Conservation (phyloP, 2,888 invertebrate species). For the Ophion slaviceki region DNA sequence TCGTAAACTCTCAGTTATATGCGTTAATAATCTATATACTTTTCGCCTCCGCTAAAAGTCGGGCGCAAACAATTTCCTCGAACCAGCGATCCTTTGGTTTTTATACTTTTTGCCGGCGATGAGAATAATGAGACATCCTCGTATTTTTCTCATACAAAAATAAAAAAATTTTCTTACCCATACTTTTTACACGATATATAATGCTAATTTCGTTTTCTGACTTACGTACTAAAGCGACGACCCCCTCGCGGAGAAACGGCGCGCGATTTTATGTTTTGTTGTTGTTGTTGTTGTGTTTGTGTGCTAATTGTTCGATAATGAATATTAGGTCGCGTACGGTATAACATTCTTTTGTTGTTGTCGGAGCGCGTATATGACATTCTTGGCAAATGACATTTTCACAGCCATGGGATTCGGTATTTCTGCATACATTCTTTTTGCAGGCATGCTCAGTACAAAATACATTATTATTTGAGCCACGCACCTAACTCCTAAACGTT, state of each 20-base stretch:
- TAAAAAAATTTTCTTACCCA: conserved; percentile 71
- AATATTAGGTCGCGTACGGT: conserved; percentile 44
- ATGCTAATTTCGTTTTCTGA: conserved; percentile 44
- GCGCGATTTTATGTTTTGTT: conserved; percentile 10
- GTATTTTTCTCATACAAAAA: conserved; percentile 73
- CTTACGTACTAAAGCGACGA: conserved; percentile 43
- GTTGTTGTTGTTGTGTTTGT: conserved; percentile 39
- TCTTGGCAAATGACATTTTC: conserved; percentile 70
- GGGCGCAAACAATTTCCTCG: conserved; percentile 30
- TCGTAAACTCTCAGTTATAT: background rate
- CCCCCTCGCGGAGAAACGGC: conserved; percentile 5
- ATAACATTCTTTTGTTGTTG: conserved; percentile 43
- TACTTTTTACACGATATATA: conserved; percentile 59
- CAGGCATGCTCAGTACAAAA: conserved; percentile 67
- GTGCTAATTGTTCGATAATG: conserved; percentile 43
- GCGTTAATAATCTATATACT: conserved; percentile 38
- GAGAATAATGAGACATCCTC: conserved; percentile 65
- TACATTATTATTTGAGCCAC: conserved; percentile 64
- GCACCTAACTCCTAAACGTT: conserved; percentile 67
- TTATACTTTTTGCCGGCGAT: conserved; percentile 36
- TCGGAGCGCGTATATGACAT: conserved; percentile 62
- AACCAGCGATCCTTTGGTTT: conserved; percentile 33
- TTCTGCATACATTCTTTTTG: conserved; percentile 56
- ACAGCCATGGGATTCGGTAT: conserved; percentile 71
- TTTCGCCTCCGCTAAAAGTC: conserved; percentile 35